phyloP scores from a whole-genome alignment of 2,113 vertebrate species.

The Apistogramma diplotaenia region DNA sequence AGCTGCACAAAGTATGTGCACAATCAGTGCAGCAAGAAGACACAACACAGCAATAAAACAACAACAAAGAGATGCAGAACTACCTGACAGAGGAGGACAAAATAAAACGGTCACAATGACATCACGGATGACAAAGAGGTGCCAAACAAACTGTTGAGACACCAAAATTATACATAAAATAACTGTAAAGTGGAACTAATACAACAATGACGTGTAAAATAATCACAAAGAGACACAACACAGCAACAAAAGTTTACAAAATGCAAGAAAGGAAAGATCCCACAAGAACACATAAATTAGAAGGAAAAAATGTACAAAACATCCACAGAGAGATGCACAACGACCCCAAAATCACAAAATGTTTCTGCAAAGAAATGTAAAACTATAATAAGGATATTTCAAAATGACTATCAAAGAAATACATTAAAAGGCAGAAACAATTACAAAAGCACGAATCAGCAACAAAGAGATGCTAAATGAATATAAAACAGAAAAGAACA shows the following conservation, averaged over 20 bases:
- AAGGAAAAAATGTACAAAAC: background rate
- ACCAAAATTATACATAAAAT: background rate
- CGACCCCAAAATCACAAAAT: background rate
- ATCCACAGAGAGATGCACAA: background rate
- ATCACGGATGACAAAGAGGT: background rate
- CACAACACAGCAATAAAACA: background rate
- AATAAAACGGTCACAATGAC: background rate
- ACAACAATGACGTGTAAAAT: too few relatives aligned
- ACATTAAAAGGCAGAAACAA: accelerated
- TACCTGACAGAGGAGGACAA: background rate
- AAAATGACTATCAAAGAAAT: background rate
- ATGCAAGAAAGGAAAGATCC: background rate
- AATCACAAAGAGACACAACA: background rate
- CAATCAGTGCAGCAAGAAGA: background rate
- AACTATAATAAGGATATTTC: accelerated
- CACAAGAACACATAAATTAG: background rate
- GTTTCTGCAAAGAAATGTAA: background rate
- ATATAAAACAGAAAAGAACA: background rate
- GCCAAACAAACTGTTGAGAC: background rate
- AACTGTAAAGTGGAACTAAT: background rate
- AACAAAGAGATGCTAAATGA: background rate
- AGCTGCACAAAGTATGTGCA: background rate
- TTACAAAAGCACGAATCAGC: background rate
- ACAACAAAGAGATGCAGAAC: background rate
- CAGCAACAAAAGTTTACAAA: background rate